Percentiles rank a stretch among this genome's conserved stretches.
Conservation (phyloP, 2,113 vertebrate genomes). For the Taurulus bubalis region DNA sequence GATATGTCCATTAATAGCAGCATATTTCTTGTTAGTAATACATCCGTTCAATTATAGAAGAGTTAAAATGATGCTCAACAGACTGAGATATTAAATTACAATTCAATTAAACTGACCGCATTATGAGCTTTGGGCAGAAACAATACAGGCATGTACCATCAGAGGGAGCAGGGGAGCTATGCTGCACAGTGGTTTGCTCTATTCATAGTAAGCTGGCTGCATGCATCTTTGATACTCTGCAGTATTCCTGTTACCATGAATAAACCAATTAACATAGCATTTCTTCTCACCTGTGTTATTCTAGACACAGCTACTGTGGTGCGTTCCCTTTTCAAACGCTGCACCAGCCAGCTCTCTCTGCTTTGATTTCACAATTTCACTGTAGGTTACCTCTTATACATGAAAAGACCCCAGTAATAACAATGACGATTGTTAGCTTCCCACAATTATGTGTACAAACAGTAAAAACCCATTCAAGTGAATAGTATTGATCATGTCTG, state of each 20-base stretch:
- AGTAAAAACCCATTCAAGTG: background rate
- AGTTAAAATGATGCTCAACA: background rate
- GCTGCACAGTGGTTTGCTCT: background rate
- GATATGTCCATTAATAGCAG: background rate
- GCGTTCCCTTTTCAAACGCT: conserved; percentile 17
- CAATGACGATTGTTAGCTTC: background rate
- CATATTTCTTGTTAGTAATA: background rate
- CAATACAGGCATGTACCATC: conserved; percentile 37
- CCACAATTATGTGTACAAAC: background rate
- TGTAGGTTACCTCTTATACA: background rate
- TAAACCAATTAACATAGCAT: conserved; percentile 39
- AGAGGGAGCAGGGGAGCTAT: conserved; percentile 45
- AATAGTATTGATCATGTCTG: background rate
- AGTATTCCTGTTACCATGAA: conserved; percentile 44
- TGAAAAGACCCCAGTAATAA: background rate
- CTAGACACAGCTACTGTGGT: background rate
- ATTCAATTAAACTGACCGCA: conserved; percentile 5
- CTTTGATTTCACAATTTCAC: background rate
- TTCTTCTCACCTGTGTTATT: conserved; percentile 32
- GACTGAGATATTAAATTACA: background rate
- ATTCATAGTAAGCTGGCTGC: conserved; percentile 32
- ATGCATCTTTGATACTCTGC: conserved; percentile 43
- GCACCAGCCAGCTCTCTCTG: background rate
- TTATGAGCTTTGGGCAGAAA: conserved; percentile 23
- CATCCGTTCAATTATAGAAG: background rate